Evolutionary conservation across 2,797 vertebrate genomes (phyloP).

Genomic region (Helarctos malayanus): DNA sequence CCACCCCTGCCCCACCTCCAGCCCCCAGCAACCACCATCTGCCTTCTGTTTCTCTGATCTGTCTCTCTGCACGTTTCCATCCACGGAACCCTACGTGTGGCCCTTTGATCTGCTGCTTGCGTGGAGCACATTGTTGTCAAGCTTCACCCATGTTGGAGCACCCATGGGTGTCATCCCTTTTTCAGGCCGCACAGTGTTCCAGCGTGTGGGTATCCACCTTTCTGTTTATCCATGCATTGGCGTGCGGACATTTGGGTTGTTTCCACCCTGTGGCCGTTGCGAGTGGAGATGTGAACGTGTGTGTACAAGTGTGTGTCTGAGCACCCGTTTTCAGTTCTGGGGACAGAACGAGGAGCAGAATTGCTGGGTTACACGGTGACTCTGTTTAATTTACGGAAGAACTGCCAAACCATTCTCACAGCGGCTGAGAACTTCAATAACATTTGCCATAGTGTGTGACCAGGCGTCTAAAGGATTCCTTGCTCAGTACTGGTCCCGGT

Average conservation of each 20-base stretch:
- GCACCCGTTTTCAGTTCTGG: not conserved
- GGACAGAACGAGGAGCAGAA: not conserved
- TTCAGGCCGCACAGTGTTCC: not conserved
- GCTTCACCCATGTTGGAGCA: accelerated
- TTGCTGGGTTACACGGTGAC: not conserved
- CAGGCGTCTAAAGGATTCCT: not conserved
- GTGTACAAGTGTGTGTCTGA: not conserved
- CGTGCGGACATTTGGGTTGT: not conserved
- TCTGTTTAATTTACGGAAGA: not conserved
- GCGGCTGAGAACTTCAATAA: not conserved
- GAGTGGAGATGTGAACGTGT: not conserved
- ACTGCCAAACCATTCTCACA: no score
- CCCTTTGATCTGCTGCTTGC: not conserved
- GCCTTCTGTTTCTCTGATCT: not conserved
- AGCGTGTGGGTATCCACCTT: accelerated
- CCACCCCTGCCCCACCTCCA: accelerated
- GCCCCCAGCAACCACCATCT: no score
- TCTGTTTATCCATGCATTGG: no score
- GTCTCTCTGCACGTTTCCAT: not conserved
- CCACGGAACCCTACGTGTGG: accelerated
- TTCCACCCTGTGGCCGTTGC: not conserved
- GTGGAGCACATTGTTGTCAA: accelerated
- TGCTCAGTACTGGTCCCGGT: no score
- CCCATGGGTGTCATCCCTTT: accelerated
- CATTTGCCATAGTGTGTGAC: accelerated